phyloP scores from a whole-genome alignment of 2,797 vertebrate genomes.

The Picus viridis region DNA sequence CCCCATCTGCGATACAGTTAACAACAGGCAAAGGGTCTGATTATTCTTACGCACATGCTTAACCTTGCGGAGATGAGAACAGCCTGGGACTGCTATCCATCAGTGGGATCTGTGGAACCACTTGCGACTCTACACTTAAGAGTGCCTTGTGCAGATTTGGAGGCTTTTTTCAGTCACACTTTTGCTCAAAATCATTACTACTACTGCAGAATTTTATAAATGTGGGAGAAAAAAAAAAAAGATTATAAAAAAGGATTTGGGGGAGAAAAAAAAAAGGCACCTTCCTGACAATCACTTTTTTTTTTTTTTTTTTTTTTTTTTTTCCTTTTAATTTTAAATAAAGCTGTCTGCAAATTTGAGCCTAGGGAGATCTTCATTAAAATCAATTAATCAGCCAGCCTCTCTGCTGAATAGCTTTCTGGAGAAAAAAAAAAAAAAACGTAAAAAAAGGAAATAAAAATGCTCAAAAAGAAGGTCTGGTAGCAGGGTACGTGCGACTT shows the following conservation, averaged over 20 bases:
- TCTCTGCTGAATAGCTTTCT: slow-evolving; percentile 72
- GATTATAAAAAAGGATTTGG: not conserved
- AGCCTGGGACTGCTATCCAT: not conserved
- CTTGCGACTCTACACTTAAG: not conserved
- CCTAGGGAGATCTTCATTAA: slow-evolving; percentile 79
- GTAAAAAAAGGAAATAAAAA: not conserved
- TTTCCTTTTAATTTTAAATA: slow-evolving; percentile 77
- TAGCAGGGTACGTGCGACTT: not conserved
- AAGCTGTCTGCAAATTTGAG: slow-evolving; percentile 76
- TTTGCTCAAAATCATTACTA: not conserved
- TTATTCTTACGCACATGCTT: not conserved
- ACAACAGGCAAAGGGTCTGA: not conserved
- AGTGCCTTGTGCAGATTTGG: not conserved
- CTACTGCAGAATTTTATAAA: not conserved
- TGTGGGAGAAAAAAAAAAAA: not conserved
- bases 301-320: not conserved
- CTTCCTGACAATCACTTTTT: slow-evolving; percentile 49
- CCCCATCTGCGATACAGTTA: not conserved
- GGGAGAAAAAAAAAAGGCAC: not conserved
- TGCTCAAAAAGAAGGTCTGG: not conserved
- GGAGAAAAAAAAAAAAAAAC: not conserved
- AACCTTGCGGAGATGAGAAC: not conserved
- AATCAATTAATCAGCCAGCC: slow-evolving; percentile 78
- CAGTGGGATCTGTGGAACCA: not conserved
- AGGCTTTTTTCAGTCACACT: not conserved